phyloP scores from a whole-genome alignment of 2,888 invertebrate species.

The Euspilapteryx auroguttella region DNA sequence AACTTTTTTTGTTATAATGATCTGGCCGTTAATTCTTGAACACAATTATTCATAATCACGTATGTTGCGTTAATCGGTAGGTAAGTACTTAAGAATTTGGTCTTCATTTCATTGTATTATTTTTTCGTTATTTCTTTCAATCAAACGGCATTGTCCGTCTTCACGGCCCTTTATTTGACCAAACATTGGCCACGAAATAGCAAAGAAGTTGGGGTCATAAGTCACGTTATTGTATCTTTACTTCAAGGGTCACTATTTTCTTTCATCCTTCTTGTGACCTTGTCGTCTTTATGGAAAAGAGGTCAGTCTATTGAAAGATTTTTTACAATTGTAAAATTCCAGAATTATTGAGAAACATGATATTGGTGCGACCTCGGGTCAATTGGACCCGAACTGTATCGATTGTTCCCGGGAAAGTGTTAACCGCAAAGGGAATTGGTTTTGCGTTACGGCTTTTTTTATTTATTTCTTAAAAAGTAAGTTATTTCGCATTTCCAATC shows the following conservation, averaged over 20 bases:
- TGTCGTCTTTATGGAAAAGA: conserved; percentile 6
- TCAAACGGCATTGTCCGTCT: conserved; percentile 43
- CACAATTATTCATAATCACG: too few species aligned
- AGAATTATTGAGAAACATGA: conserved; percentile 29
- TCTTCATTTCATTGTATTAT: neutral
- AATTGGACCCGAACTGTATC: conserved; percentile 12
- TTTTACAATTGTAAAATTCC: conserved; percentile 22
- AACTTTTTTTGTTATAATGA: too few species aligned
- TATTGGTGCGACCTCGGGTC: conserved; percentile 47
- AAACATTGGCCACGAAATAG: conserved; percentile 18
- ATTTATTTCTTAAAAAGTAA: too few species aligned
- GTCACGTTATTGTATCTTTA: conserved; percentile 16
- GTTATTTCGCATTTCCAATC: too few species aligned
- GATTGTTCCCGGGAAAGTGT: too few species aligned
- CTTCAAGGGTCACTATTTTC: conserved; percentile 27
- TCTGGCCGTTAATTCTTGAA: too few species aligned
- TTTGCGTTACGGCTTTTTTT: too few species aligned
- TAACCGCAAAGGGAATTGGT: too few species aligned
- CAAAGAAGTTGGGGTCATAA: conserved; percentile 26
- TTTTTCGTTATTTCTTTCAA: conserved; percentile 28
- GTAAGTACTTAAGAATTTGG: neutral
- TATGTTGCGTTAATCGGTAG: neutral
- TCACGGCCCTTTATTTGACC: conserved; percentile 35
- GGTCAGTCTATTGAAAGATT: conserved; percentile 10
- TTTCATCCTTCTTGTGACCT: conserved; percentile 1